Percentiles rank a stretch among this genome's conserved stretches.
phyloP scores from a whole-genome alignment of 2,888 invertebrate genomes.

The Oscheius sp. region DNA sequence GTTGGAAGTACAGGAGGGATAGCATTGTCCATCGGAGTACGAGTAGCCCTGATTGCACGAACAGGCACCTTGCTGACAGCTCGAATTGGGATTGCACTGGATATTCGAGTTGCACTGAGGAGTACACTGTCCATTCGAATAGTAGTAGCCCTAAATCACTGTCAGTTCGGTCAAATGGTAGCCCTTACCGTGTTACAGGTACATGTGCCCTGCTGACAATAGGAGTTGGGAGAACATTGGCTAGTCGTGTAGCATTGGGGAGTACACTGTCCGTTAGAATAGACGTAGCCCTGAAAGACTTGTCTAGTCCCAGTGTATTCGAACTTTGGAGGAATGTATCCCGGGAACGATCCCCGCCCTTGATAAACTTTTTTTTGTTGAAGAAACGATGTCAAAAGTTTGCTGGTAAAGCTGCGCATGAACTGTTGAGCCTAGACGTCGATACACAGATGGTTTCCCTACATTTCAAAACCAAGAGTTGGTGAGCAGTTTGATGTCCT shows the following conservation, averaged over 20 bases:
- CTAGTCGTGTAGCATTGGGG: constrained; percentile 17
- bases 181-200: constrained; percentile 24
- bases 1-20: constrained; percentile 13
- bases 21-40: constrained; percentile 13
- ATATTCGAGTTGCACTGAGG: constrained; percentile 11
- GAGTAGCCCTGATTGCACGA: not conserved
- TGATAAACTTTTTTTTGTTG: too few relatives aligned
- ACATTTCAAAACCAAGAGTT: too few relatives aligned
- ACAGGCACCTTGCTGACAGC: constrained; percentile 28
- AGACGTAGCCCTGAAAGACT: constrained; percentile 32
- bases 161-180: not conserved
- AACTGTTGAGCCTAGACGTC: too few relatives aligned
- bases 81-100: constrained; percentile 23
- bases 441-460: too few relatives aligned
- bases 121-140: constrained; percentile 31
- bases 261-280: constrained; percentile 31
- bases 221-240: constrained; percentile 30
- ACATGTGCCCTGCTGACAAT: constrained; percentile 31
- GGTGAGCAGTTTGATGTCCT: too few relatives aligned
- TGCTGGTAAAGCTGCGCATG: too few relatives aligned
- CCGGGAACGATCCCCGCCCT: not conserved
- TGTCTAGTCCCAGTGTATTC: not conserved
- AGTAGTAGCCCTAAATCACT: constrained; percentile 34
- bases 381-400: too few relatives aligned
- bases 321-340: not conserved